These are phyloP conservation scores for Mallotus villosus DNA, from an alignment of 2,797 vertebrate genomes.

Conservation along the genomic window DNA sequence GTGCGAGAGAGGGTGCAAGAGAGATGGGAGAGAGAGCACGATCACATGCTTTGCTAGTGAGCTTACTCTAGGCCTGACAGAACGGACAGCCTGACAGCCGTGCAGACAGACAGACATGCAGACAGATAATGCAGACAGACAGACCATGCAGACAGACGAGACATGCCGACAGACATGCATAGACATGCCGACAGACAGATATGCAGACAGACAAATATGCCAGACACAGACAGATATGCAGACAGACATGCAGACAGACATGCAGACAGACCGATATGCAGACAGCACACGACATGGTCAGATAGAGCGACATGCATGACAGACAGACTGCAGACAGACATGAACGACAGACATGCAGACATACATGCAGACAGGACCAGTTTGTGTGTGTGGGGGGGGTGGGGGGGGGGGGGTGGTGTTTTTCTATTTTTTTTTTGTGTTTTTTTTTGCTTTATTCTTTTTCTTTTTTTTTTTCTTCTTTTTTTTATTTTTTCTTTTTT, in stretches of 20 bases:
- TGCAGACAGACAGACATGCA: neutral
- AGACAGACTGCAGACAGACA: neutral
- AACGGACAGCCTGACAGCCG: conserved; percentile 33
- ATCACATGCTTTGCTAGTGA: too few relatives aligned
- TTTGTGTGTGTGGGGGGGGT: neutral
- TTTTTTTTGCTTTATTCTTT: too few relatives aligned
- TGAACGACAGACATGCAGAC: conserved; percentile 2
- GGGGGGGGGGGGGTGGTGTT: neutral
- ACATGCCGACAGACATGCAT: neutral
- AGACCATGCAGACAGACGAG: neutral
- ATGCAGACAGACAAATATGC: neutral
- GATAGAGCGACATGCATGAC: too few relatives aligned
- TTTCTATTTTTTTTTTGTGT: too few relatives aligned
- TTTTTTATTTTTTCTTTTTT: too few relatives aligned
- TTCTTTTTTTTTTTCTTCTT: too few relatives aligned
- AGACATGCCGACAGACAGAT: too few relatives aligned
- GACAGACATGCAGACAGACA: too few relatives aligned
- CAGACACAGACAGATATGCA: neutral
- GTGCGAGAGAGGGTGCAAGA: conserved; percentile 47
- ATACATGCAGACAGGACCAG: neutral
- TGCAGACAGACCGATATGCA: neutral
- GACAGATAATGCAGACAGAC: conserved; percentile 40
- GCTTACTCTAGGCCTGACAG: conserved; percentile 27
- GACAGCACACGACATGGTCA: neutral
- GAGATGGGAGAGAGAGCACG: conserved; percentile 3